Evolutionary conservation across 2,113 vertebrate species (phyloP).

Genomic region (Anhinga anhinga): DNA sequence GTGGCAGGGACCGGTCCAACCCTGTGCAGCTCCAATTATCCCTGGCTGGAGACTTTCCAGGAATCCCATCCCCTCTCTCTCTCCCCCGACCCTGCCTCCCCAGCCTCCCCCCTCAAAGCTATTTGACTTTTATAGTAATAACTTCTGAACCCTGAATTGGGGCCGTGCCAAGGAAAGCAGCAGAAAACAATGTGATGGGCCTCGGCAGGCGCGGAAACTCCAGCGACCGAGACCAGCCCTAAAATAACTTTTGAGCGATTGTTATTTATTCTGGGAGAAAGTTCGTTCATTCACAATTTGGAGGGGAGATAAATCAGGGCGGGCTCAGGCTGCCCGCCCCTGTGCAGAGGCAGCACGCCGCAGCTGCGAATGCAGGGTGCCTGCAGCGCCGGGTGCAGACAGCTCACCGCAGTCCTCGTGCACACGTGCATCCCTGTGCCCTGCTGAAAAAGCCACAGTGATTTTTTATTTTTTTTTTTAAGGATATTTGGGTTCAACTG

Average conservation of each 20-base stretch:
- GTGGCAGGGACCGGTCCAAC: not conserved
- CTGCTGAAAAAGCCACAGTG: not conserved
- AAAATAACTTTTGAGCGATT: slow-evolving; percentile 60
- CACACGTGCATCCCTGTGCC: not conserved
- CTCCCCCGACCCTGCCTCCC: not conserved
- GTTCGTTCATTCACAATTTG: slow-evolving; percentile 60
- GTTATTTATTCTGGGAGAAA: slow-evolving; percentile 66
- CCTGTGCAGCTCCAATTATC: slow-evolving; percentile 20
- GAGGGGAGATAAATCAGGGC: slow-evolving; percentile 5
- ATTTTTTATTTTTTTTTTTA: not conserved
- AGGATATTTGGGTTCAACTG: not conserved
- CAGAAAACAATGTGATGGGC: slow-evolving; percentile 65
- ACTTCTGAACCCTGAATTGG: slow-evolving; percentile 65
- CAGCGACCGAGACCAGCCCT: slow-evolving; percentile 44
- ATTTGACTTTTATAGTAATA: slow-evolving; percentile 71
- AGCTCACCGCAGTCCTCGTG: fast-evolving
- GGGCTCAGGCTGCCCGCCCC: not conserved
- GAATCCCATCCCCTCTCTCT: slow-evolving; percentile 18
- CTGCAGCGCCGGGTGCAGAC: not conserved
- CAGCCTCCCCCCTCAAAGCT: slow-evolving; percentile 27
- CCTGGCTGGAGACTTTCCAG: slow-evolving; percentile 43
- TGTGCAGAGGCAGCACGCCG: not conserved
- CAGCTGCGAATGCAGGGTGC: not conserved
- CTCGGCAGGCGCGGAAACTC: slow-evolving; percentile 58
- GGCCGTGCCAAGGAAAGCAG: slow-evolving; percentile 60